phyloP scores from a whole-genome alignment of 2,888 invertebrate species.

The Apomyelois bistriatella region DNA sequence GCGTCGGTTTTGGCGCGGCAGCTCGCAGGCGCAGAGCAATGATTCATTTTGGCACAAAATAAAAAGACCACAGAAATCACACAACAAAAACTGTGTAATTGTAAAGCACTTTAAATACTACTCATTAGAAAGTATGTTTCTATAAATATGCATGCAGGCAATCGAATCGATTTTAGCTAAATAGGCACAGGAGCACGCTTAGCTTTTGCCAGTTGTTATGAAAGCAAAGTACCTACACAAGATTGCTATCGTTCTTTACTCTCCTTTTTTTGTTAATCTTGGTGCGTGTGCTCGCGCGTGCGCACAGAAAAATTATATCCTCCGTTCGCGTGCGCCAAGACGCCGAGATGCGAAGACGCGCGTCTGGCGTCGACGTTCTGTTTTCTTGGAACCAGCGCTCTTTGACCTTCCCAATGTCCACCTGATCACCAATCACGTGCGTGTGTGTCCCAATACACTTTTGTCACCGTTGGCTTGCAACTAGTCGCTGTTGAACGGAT shows the following conservation, averaged over 20 bases:
- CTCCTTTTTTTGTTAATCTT: background rate
- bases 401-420: conserved; percentile 60
- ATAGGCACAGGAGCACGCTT: background rate
- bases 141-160: too few species aligned
- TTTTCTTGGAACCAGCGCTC: conserved; percentile 61
- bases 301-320: too few species aligned
- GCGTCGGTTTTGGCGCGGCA: conserved; percentile 29
- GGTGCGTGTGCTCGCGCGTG: conserved; percentile 24
- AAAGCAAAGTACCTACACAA: too few species aligned
- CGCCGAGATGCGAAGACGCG: conserved; percentile 31
- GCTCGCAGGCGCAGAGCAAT: conserved; percentile 34
- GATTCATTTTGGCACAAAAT: conserved; percentile 35
- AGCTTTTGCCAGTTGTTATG: background rate
- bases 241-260: background rate
- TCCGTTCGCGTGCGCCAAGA: conserved; percentile 37
- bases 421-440: conserved; percentile 56
- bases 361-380: conserved; percentile 57
- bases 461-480: conserved; percentile 52
- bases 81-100: background rate
- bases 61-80: background rate
- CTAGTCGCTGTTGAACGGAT: conserved; percentile 74
- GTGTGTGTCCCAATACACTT: conserved; percentile 50
- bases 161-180: too few species aligned
- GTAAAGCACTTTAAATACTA: too few species aligned
- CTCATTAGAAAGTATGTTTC: too few species aligned